Evolutionary conservation across 2,797 vertebrate genomes (phyloP), one percentile per base, ranked within the genome.

Genomic region (Enoplosus armatus): DNA sequence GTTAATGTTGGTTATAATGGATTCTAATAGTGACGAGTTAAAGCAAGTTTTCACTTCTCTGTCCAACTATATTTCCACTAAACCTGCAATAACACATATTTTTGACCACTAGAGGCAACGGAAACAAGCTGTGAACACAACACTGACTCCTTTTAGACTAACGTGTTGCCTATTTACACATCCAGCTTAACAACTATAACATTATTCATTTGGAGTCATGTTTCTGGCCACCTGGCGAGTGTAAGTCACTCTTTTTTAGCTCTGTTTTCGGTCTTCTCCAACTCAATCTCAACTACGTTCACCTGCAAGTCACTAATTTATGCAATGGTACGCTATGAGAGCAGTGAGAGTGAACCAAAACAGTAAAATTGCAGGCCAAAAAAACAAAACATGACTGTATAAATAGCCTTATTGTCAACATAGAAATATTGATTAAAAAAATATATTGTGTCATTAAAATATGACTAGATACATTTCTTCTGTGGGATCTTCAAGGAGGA

Each of bases 251-350:
- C 12, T 43, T 3, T 31, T 67, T 26, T 59, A 35, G 54, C 54
- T 59, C 51, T 24, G 50, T n/a, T 58, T 70, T 70, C 59, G 54
- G 43, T 47, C 55, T 58, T 29, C 26, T 51, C 24, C 33, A 51
- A 41, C 33, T 29, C 8, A 15, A 51, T 51, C n/a, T 35, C 6
- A 58, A 26, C 26, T 24, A 15, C 3, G 4, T 27, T 48, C 18
- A 61, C 8, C 58, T 29, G 58, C 22, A 26, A 14, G 39, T 12
- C 4, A 2, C 41, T 48, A 37, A 33, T 4, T 37, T 10, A 22
- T 43, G 20, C 20, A 51, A 3, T 41, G 6, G 3, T 11, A 27
- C 0, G 2, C 48, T 35, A 35, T 20, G 10, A 41, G 51, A 55
- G 5, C 20, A 0, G 16, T 47, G 24, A 50, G 8, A 45, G 39